Base-by-base conservation (phyloP, 2,888 invertebrate genomes). In the Ennomos erosarius region DNA sequence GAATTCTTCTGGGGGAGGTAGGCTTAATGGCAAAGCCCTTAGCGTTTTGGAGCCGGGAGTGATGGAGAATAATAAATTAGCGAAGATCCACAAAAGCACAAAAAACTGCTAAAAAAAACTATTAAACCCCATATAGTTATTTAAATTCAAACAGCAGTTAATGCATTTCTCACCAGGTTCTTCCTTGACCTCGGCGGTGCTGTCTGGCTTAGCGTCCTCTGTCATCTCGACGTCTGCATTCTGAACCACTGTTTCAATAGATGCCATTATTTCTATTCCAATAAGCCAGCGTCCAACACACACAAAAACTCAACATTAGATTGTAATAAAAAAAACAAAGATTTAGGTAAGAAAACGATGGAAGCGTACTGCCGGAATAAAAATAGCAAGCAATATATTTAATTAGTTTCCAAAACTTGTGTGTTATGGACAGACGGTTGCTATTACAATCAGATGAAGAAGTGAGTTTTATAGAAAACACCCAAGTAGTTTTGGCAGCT, bases 231-330 rank as follows among this genome's bases (percentile, higher is more conserved):
- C 91, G 87, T 94, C 95, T 66, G 95, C 94, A 68, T 96, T 96
- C 71, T 96, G 95, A 62, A 96, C 96, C 74, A 97, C 97, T 73
- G 96, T 96, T 90, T 97, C 96, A 82, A 97, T 97, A 71, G 96
- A 96, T 75, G 96, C 97, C 94, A 96, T 94, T 85, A 97, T 96
- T 76, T 96, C 96, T 92, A 88, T 84, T 87, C 90, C 88, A 86
- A 78, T 82, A 82, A 79, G 88, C 82, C 82, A 88, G 90, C 88
- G 81, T 86, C 84, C 81, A 82, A 85, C 85, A 89, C 86, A 89
- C 79, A 87, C 82, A 90, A 88, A 89, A 88, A 81, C 78, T 77
- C 36, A 70, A 76, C 71, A 82, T 88, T 88, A 87, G 87, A 83
- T 79, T 10, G 34, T 55, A 38, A 47, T 16, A 13, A 37, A 10